These are phyloP conservation scores for Eupristina koningsbergeri DNA, from an alignment of 1,140 invertebrate species.

Conservation along the genomic window DNA sequence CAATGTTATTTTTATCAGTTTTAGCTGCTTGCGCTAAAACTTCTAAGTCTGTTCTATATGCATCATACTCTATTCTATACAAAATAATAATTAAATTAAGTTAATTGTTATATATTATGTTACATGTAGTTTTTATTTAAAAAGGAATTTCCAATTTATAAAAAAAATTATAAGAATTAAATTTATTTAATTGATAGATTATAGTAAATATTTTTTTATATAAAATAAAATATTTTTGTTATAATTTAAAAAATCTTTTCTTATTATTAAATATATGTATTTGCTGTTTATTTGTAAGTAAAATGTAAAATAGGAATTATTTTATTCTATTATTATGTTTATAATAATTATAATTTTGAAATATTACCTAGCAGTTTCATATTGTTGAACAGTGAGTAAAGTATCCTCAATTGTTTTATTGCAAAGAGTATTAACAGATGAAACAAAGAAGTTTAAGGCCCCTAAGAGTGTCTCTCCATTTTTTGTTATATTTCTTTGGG, in stretches of 20 bases:
- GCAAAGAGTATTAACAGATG: slow-evolving; percentile 94
- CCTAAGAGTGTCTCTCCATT: slow-evolving; percentile 93
- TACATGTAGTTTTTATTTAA: not conserved
- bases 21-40: slow-evolving; percentile 79
- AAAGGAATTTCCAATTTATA: no score
- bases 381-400: slow-evolving; percentile 91
- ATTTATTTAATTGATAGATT: not conserved
- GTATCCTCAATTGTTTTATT: slow-evolving; percentile 98
- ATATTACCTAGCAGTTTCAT: slow-evolving; percentile 88
- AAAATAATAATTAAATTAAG: not conserved
- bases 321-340: not conserved
- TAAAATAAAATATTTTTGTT: not conserved
- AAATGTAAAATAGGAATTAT: no score
- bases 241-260: no score
- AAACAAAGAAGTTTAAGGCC: slow-evolving; percentile 96
- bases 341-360: no score
- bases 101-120: not conserved
- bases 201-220: not conserved
- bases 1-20: slow-evolving; percentile 75
- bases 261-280: no score
- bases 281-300: no score
- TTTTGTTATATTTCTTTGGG: slow-evolving; percentile 92
- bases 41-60: slow-evolving; percentile 94
- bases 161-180: no score
- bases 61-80: slow-evolving; percentile 94